phyloP scores from a whole-genome alignment of 2,888 invertebrate genomes.

The Vesta saturnalis region DNA sequence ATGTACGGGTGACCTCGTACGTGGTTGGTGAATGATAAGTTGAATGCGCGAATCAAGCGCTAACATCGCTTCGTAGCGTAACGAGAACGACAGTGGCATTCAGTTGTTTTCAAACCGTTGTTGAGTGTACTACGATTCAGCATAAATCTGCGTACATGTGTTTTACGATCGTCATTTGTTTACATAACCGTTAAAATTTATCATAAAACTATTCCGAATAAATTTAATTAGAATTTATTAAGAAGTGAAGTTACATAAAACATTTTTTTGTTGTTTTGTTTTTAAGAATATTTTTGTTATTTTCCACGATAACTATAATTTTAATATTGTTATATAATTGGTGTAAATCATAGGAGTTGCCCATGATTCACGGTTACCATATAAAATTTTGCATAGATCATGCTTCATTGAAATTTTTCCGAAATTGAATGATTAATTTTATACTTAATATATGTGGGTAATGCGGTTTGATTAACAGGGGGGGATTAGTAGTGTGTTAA shows the following conservation, averaged over 20 bases:
- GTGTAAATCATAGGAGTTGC: constrained; percentile 25
- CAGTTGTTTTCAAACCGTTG: constrained; percentile 16
- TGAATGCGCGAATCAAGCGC: constrained; percentile 31
- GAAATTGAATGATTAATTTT: not conserved
- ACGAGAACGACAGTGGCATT: constrained; percentile 4
- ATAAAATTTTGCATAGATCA: not conserved
- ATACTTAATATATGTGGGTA: too few relatives aligned
- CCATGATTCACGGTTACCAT: constrained; percentile 26
- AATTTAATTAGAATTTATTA: constrained; percentile 9
- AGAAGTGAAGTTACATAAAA: constrained; percentile 12
- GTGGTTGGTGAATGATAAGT: constrained; percentile 27
- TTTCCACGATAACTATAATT: constrained; percentile 14
- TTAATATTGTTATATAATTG: constrained; percentile 32
- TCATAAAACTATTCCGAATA: not conserved
- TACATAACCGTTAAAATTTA: constrained; percentile 25
- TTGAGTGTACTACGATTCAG: not conserved
- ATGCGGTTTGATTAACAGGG: too few relatives aligned
- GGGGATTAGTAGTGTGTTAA: not conserved
- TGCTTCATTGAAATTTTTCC: not conserved
- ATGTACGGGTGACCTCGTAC: constrained; percentile 27
- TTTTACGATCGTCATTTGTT: constrained; percentile 33
- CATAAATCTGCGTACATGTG: constrained; percentile 29
- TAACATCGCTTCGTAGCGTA: not conserved
- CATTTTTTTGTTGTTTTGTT: not conserved
- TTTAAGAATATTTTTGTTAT: constrained; percentile 7